These are phyloP conservation scores for Puntigrus tetrazona DNA, from an alignment of 2,113 vertebrate species.

Conservation along the genomic window DNA sequence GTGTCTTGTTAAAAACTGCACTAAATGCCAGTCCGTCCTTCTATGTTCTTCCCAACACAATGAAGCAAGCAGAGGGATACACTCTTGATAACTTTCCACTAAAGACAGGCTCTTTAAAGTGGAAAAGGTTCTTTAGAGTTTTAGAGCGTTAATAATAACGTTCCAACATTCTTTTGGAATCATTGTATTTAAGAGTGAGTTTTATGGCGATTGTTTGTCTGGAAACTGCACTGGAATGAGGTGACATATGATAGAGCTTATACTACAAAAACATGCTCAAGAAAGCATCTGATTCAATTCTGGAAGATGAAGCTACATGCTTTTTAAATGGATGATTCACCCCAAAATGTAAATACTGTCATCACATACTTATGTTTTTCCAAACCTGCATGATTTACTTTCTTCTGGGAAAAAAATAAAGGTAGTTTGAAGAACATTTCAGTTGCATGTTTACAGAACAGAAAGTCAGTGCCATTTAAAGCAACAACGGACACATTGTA, in stretches of 20 bases:
- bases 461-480: too few relatives aligned
- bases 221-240: neutral
- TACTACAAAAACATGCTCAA: neutral
- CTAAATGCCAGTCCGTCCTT: neutral
- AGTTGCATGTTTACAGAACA: too few relatives aligned
- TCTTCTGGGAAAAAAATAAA: neutral
- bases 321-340: neutral
- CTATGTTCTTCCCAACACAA: conserved; percentile 25
- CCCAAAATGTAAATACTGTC: neutral
- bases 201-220: neutral
- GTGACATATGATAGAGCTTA: neutral
- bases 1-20: conserved; percentile 24
- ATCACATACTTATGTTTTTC: neutral
- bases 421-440: neutral
- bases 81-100: neutral
- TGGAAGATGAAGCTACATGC: neutral
- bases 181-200: neutral
- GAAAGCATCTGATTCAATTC: neutral
- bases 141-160: too few relatives aligned
- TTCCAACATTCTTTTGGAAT: neutral
- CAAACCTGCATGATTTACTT: neutral
- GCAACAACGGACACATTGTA: too few relatives aligned
- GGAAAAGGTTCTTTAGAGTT: neutral
- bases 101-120: neutral
- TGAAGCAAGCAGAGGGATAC: neutral